Evolutionary conservation across 2,797 vertebrate genomes (phyloP), one percentile per base, ranked within the genome.

Genomic region (Schizopygopsis malacanthus): DNA sequence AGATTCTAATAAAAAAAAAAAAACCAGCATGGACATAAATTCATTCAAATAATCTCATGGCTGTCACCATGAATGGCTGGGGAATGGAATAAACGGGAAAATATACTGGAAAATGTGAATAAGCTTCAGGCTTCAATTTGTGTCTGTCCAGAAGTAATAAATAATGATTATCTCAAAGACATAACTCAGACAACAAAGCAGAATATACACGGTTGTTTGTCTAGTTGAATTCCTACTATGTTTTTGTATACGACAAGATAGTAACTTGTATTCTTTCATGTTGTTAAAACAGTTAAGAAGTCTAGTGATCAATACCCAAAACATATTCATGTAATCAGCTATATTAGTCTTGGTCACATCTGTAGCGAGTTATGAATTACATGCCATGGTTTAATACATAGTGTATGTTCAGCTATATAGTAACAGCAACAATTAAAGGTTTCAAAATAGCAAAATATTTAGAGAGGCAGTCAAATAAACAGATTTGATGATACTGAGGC

Each of bases 21-120:
- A 79, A 79, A 79, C 54, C 37, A 79, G 15, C 54, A 25, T 2
- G 37, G 76, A 79, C 76, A 43, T 79, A 61, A 79, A 79, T 61
- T 61, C 76, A 61, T 79, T 79, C 54, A 43, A 61, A 79, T 43
- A 61, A 59, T 79, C 22, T 4, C 10, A 43, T 8, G 8, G 13
- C 54, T 79, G 76, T 61, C 54, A 79, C 7, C 22, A 16, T 0
- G 1, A 25, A 79, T 79, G 13, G 4, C 25, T 43, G 39, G 15
- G 54, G 37, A 25, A 79, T 61, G 37, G 76, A 79, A 61, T 79
- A 61, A 43, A 77, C 33, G 4, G 16, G 33, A 50, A 56, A 78
- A 79, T 61, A 61, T 39, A n/a, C 56, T 43, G 76, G 54, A 61
- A 61, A 56, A 61, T 61, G 13, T 25, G 73, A 56, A 77, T 39